phyloP scores from a whole-genome alignment of 2,113 vertebrate species.

The Nansenia antarctica region DNA sequence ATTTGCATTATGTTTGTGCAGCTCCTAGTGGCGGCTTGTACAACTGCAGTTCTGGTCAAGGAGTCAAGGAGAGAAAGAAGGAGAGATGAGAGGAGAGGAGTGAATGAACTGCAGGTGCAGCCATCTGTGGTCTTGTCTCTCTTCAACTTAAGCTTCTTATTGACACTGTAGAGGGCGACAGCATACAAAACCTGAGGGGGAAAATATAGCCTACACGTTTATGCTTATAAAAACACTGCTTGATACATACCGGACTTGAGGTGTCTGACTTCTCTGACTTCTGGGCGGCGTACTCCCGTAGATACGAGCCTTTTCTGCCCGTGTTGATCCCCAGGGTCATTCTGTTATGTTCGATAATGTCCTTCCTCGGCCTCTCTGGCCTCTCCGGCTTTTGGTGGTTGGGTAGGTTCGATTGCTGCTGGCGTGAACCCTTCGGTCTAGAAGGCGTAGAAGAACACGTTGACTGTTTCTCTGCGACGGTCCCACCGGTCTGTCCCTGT shows the following conservation, averaged over 20 bases:
- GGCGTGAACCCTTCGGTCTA: background rate
- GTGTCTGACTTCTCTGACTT: conserved; percentile 53
- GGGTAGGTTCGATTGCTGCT: no score
- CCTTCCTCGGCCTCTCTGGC: conserved; percentile 46
- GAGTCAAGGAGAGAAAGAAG: background rate
- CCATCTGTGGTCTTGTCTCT: background rate
- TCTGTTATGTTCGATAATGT: conserved; percentile 86
- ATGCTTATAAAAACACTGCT: background rate
- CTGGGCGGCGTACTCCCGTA: conserved; percentile 68
- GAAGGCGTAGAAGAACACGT: background rate
- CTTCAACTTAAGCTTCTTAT: no score
- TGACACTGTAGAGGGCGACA: no score
- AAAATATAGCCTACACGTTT: background rate
- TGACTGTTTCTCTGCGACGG: background rate
- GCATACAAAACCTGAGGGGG: background rate
- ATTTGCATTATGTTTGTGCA: conserved; percentile 56
- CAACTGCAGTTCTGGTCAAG: conserved; percentile 43
- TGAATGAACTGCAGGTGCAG: background rate
- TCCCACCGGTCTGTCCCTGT: background rate
- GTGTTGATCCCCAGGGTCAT: conserved; percentile 77
- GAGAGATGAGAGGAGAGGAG: background rate
- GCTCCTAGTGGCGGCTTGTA: conserved; percentile 67
- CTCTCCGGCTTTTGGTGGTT: no score
- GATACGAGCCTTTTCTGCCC: conserved; percentile 76
- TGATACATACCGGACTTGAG: conserved; percentile 70